Base-by-base conservation (phyloP, 2,888 invertebrate genomes). In the Labia minor region DNA sequence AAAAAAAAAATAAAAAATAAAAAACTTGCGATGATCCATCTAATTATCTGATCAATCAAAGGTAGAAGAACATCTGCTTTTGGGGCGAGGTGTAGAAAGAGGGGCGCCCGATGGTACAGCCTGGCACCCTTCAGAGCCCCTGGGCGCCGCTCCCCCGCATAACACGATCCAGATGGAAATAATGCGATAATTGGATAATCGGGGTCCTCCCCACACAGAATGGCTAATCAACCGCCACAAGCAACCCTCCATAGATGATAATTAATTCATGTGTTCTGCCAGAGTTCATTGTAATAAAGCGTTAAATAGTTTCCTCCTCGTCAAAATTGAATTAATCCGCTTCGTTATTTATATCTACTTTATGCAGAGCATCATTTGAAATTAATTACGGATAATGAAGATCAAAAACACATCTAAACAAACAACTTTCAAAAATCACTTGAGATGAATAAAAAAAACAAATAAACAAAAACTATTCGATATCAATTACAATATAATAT, bases 11-110 rank as follows among this genome's bases (percentile, higher is more conserved):
- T 26, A 49, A 49, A 49, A 49, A 49, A 49, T n/a, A 49, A 49
- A 49, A 49, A 49, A 49, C 49, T 49, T 49, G 49, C 49, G 49
- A 49, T 49, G 49, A 49, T 49, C 49, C 16, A 49, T 49, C 49
- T 49, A 49, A 49, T 49, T 49, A 49, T 49, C 49, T 49, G 49
- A 49, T 49, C 49, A 49, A 49, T 49, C 49, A 49, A 49, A 49
- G 49, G 49, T 49, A 49, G 11, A 49, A 16, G 49, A 49, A 49
- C 49, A 49, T 49, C 49, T 49, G 49, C 49, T 49, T 49, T 49
- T 49, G 14, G 49, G 49, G 49, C 16, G 49, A 49, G 49, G 49
- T 49, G 49, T 49, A 49, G 49, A 49, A 49, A 49, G 26, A 26
- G 49, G 49, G 49, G 49, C 49, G 49, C 49, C 49, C n/a, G 49